phyloP scores from a whole-genome alignment of 2,888 invertebrate species.

The Amiota communis region DNA sequence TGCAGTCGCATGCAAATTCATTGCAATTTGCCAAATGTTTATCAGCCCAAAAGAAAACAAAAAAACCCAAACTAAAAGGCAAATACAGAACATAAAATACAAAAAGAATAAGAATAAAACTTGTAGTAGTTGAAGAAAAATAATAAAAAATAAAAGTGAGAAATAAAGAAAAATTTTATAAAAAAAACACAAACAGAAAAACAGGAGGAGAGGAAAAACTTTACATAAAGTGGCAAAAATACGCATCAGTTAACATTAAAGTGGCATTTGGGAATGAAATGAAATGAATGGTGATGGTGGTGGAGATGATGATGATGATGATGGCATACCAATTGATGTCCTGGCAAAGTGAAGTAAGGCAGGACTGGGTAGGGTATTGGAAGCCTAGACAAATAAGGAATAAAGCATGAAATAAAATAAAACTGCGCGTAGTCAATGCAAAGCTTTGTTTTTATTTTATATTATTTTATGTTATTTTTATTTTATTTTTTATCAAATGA shows the following conservation, averaged over 20 bases:
- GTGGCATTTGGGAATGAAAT: slow-evolving; percentile 38
- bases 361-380: slow-evolving; percentile 19
- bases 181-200: neutral
- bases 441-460: too few species aligned
- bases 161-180: neutral
- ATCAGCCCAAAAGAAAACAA: neutral
- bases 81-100: too few species aligned
- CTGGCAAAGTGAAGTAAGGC: slow-evolving; percentile 39
- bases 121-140: neutral
- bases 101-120: too few species aligned
- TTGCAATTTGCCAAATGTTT: neutral
- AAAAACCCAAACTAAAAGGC: neutral
- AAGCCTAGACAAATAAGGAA: neutral
- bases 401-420: too few species aligned
- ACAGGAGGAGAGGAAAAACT: slow-evolving; percentile 8
- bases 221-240: slow-evolving; percentile 28
- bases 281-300: too few species aligned
- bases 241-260: slow-evolving; percentile 54
- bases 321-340: slow-evolving; percentile 49
- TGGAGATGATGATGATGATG: slow-evolving; percentile 30
- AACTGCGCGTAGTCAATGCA: too few species aligned
- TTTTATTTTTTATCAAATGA: too few species aligned
- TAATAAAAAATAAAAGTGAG: slow-evolving; percentile 24
- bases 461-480: too few species aligned
- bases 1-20: slow-evolving; percentile 7